A percentile compares a stretch with the other conserved stretches of the same genome.
These are phyloP conservation scores for Tamias sibiricus DNA, from an alignment of 2,113 vertebrate genomes.

Conservation along the genomic window DNA sequence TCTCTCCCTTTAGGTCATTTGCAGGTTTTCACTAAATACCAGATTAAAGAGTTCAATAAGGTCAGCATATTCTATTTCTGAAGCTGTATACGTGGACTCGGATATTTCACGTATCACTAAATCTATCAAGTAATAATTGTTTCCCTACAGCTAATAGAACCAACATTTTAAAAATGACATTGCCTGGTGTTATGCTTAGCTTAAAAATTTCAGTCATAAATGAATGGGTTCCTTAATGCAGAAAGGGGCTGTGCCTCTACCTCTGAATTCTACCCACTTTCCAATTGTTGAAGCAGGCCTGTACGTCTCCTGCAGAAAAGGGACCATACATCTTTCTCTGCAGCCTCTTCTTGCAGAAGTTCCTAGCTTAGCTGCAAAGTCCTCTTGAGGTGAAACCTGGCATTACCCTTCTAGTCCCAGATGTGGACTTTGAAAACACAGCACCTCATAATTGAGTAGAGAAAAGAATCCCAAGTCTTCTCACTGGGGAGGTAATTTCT, in stretches of 20 bases:
- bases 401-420: not conserved
- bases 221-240: constrained; percentile 77
- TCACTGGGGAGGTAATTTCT: not conserved
- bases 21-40: constrained; percentile 73
- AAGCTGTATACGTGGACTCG: constrained; percentile 43
- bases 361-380: not conserved
- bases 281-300: constrained; percentile 79
- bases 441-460: not conserved
- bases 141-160: constrained; percentile 63
- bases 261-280: constrained; percentile 80
- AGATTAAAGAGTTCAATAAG: constrained; percentile 70
- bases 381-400: not conserved
- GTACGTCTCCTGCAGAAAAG: constrained; percentile 68
- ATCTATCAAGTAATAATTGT: constrained; percentile 68
- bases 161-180: constrained; percentile 48
- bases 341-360: constrained; percentile 56
- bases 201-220: constrained; percentile 77
- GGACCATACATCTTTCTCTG: constrained; percentile 64
- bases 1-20: constrained; percentile 40
- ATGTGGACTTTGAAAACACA: not conserved
- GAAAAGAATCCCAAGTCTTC: not conserved
- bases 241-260: constrained; percentile 75
- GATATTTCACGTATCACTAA: constrained; percentile 75
- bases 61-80: constrained; percentile 68
- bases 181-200: constrained; percentile 45